Percentiles rank a stretch among this genome's conserved stretches.
Conservation (phyloP, 1,140 invertebrate genomes). For the Galleria mellonella region DNA sequence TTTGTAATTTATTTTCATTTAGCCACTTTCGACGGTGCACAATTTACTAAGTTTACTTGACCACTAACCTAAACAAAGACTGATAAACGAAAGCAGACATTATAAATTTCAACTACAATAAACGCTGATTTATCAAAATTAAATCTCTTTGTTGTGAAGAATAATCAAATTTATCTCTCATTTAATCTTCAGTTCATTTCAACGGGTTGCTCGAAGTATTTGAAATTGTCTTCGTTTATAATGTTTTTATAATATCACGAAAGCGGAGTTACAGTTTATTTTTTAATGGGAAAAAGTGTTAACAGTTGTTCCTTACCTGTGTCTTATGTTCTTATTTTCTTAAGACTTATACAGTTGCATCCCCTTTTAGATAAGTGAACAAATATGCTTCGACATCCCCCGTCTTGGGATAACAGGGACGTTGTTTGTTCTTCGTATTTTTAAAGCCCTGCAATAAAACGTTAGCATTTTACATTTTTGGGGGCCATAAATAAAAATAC, state of each 20-base stretch:
- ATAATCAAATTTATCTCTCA: slow-evolving; percentile 70
- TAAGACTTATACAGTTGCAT: slow-evolving; percentile 18
- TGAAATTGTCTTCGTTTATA: slow-evolving; percentile 3
- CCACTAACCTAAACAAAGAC: slow-evolving; percentile 1
- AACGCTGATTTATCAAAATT: slow-evolving; percentile 69
- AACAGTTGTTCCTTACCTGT: slow-evolving; percentile 14
- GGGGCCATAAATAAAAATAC: slow-evolving; percentile 67
- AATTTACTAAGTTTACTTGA: not conserved
- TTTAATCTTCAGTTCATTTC: slow-evolving; percentile 59
- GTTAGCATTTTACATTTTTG: slow-evolving; percentile 69
- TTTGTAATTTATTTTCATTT: not conserved
- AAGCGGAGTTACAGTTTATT: not conserved
- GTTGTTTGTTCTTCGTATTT: slow-evolving; percentile 70
- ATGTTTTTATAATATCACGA: not conserved
- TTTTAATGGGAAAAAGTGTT: not conserved
- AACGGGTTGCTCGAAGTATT: slow-evolving; percentile 40
- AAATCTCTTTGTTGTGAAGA: slow-evolving; percentile 64
- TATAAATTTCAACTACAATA: slow-evolving; percentile 60
- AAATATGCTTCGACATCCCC: slow-evolving; percentile 56
- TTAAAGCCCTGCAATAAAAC: slow-evolving; percentile 66
- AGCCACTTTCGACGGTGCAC: too few species aligned
- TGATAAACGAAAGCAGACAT: slow-evolving; percentile 31
- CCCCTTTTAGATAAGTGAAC: slow-evolving; percentile 20
- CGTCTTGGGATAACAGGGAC: slow-evolving; percentile 52
- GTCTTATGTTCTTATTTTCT: slow-evolving; percentile 9